These are phyloP conservation scores for Melieria omissa DNA, from an alignment of 2,888 invertebrate species.

Conservation along the genomic window DNA sequence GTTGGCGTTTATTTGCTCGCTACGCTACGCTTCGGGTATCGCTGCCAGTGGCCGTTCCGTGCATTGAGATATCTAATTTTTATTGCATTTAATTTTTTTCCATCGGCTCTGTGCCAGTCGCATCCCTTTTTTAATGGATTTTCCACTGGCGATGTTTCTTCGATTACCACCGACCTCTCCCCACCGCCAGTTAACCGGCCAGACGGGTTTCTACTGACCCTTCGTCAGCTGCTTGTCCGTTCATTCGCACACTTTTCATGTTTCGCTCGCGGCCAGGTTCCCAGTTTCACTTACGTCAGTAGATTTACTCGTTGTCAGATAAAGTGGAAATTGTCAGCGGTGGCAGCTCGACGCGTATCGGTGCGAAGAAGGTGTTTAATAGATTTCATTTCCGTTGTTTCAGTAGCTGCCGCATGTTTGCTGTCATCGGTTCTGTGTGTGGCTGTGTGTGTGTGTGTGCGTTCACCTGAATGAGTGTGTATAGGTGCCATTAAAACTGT, in stretches of 20 bases:
- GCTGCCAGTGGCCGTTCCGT: background rate
- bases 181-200: too few species aligned
- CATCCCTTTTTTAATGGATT: constrained; percentile 18
- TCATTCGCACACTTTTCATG: too few species aligned
- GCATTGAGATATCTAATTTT: constrained; percentile 20
- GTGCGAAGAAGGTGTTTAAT: background rate
- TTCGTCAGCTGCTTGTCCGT: too few species aligned
- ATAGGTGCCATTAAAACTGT: background rate
- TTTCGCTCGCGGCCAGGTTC: too few species aligned
- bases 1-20: background rate
- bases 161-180: background rate
- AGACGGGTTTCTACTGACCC: too few species aligned
- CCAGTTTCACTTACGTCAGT: too few species aligned
- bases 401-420: background rate
- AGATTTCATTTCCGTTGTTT: constrained; percentile 31
- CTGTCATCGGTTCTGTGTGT: background rate
- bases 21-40: background rate
- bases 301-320: background rate
- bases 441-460: background rate
- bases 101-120: too few species aligned
- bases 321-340: background rate
- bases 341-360: background rate
- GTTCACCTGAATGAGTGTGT: background rate
- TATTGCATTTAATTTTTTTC: too few species aligned
- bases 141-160: constrained; percentile 3